phyloP scores from a whole-genome alignment of 2,888 invertebrate genomes.

The Chymomyza procnemis region DNA sequence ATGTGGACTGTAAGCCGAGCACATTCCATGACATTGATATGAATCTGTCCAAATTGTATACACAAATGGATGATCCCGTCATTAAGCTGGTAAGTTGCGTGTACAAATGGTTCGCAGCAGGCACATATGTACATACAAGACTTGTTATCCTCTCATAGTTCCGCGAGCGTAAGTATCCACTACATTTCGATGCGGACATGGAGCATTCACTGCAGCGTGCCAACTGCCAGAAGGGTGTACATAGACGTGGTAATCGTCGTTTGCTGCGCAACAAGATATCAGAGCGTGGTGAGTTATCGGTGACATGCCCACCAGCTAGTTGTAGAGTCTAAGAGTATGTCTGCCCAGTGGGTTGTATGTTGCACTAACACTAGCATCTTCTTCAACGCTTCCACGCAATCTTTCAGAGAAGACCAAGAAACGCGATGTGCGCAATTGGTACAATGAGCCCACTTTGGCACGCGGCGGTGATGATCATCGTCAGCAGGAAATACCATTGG shows the following conservation, averaged over 20 bases:
- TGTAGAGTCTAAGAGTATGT: constrained; percentile 5
- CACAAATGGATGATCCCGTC: constrained; percentile 79
- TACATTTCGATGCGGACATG: constrained; percentile 77
- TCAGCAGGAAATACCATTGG: constrained; percentile 74
- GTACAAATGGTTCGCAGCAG: neutral
- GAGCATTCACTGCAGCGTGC: constrained; percentile 77
- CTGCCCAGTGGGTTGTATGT: constrained; percentile 31
- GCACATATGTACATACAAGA: neutral
- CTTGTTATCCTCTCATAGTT: constrained; percentile 58
- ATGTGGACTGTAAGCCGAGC: constrained; percentile 78
- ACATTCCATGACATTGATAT: constrained; percentile 76
- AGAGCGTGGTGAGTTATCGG: constrained; percentile 73
- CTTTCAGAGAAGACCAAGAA: constrained; percentile 78
- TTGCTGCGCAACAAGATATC: constrained; percentile 76
- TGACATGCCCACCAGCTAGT: neutral
- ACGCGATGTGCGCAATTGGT: constrained; percentile 78
- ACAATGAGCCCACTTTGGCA: constrained; percentile 64
- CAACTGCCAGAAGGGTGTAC: constrained; percentile 77
- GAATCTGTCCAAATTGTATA: constrained; percentile 76
- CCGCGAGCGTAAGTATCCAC: constrained; percentile 78
- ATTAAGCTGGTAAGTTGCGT: constrained; percentile 75
- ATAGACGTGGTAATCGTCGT: constrained; percentile 75
- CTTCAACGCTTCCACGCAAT: neutral
- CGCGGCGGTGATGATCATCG: constrained; percentile 72
- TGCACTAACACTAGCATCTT: constrained; percentile 32